A percentile compares a stretch with the other conserved stretches of the same genome.
These are phyloP conservation scores for Hermodice carunculata DNA, from an alignment of 2,888 invertebrate genomes.

Conservation along the genomic window DNA sequence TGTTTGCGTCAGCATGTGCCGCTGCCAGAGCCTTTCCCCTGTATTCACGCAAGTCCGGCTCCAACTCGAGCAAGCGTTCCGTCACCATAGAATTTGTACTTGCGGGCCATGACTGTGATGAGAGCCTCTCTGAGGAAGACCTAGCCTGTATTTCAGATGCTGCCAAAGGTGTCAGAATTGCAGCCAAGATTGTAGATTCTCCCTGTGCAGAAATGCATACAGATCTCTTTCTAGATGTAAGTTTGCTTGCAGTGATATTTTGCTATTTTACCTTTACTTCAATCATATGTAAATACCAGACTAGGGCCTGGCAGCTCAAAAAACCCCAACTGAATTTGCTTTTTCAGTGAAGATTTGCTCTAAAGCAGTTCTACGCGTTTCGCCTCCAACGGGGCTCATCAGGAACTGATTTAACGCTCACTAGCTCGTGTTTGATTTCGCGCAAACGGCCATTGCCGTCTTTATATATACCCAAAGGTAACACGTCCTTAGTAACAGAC, in stretches of 20 bases:
- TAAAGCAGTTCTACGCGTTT: no score
- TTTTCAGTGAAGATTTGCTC: no score
- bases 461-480: no score
- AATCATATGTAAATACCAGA: not conserved
- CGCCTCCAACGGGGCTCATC: no score
- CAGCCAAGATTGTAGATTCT: slow-evolving; percentile 86
- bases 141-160: slow-evolving; percentile 60
- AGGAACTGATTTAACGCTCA: no score
- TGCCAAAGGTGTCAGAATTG: slow-evolving; percentile 75
- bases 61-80: slow-evolving; percentile 41
- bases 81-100: slow-evolving; percentile 70
- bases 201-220: slow-evolving; percentile 90
- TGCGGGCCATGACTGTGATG: slow-evolving; percentile 73
- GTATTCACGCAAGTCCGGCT: slow-evolving; percentile 75
- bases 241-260: slow-evolving; percentile 11
- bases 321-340: no score
- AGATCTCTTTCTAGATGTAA: slow-evolving; percentile 81
- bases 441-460: no score
- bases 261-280: not conserved
- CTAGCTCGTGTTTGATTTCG: no score
- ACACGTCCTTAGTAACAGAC: no score
- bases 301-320: no score
- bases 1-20: slow-evolving; percentile 84
- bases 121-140: slow-evolving; percentile 55
- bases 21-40: slow-evolving; percentile 85